Base-by-base conservation (phyloP, 1,140 invertebrate genomes). In the Lepidotrigona ventralis region DNA sequence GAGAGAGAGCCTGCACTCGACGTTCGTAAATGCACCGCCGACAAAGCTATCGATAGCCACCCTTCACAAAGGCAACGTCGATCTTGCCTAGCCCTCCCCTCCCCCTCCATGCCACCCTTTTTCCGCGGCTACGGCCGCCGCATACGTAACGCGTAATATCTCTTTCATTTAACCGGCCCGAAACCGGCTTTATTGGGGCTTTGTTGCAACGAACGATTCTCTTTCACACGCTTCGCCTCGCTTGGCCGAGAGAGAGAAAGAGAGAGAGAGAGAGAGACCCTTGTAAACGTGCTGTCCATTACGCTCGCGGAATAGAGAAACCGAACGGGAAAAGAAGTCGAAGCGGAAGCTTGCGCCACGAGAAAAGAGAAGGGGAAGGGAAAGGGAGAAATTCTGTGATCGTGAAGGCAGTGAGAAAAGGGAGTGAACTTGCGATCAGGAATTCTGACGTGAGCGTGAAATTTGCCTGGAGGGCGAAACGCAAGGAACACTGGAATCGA, bases 101-200 rank as follows among this genome's bases (percentile, higher is more conserved):
- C 39, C 39, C 17, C 17, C 14, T 15, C 54, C 17, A 17, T 54
- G 14, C 60, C 53, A 26, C 56, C n/a, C n/a, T 46, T 82, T 87
- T 73, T 68, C 53, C 51, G 17, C 51, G 39, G 60, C 56, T 81
- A 87, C 73, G 39, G 4, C 63, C 39, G 21, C 19, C 68, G 85
- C 77, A 87, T 81, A 80, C 81, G 77, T 87, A 84, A 87, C 56
- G 82, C 81, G 72, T 77, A 81, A 85, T 81, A 74, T 84, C 63
- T 84, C 81, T 86, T 87, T 87, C 81, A 72, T 64, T 84, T 84
- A 87, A 81, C 33, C 76, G 39, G 60, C 29, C n/a, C 72, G 77
- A 74, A 78, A 84, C 63, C 81, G 74, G 73, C 79, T 87, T 84
- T 78, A 80, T 87, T 74, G 73, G 33, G 17, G 54, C 73, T 63